Conservation (phyloP, 2,797 vertebrate genomes). For the Aratinga solstitialis region DNA sequence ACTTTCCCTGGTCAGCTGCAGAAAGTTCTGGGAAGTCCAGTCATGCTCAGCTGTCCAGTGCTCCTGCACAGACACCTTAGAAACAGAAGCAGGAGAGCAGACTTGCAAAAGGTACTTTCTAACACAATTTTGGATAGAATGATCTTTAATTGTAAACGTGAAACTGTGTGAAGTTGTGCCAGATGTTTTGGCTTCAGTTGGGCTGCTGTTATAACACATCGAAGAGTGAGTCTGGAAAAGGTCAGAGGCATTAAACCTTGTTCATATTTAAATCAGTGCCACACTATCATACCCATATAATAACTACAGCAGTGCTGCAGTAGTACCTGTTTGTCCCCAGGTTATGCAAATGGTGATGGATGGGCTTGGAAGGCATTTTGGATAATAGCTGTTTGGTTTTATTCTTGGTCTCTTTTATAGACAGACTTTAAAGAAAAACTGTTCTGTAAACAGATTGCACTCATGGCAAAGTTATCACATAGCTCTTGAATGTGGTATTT, state of each 20-base stretch:
- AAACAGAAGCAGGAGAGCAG: background rate
- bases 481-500: background rate
- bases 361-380: background rate
- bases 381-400: background rate
- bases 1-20: slow-evolving; percentile 7
- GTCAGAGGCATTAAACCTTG: background rate
- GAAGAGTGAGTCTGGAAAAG: background rate
- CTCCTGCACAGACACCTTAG: background rate
- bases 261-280: background rate
- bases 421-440: background rate
- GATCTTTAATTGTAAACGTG: background rate
- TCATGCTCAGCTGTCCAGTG: background rate
- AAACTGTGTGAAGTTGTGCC: background rate
- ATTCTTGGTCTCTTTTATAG: background rate
- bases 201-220: background rate
- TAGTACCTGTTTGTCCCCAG: background rate
- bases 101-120: background rate
- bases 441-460: background rate
- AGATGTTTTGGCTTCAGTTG: background rate
- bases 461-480: fast-evolving
- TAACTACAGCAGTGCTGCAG: background rate
- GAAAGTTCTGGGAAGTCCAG: background rate
- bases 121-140: too few species aligned
- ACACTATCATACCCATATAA: background rate
- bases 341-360: background rate